Evolutionary conservation across 2,113 vertebrate genomes (phyloP).

Genomic region (Danio rerio): GRCz12tu NC_133192.1:37757001-37757500

Average conservation of each 20-base stretch:
- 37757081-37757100: slow-evolving; percentile 27
- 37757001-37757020: slow-evolving; percentile 68
- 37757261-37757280: neutral
- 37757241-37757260: neutral
- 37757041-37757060: slow-evolving; percentile 16
- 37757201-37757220: neutral
- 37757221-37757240: neutral
- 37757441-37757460: neutral
- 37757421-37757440: neutral
- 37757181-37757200: neutral
- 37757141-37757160: neutral
- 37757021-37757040: slow-evolving; percentile 49
- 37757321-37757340: neutral
- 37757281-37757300: neutral
- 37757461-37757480: neutral
- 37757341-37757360: neutral
- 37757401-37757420: neutral
- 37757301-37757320: neutral
- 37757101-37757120: neutral
- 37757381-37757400: neutral
- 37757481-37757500: neutral
- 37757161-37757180: neutral
- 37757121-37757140: neutral
- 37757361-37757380: neutral
- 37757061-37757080: neutral